A percentile compares a stretch with the other conserved stretches of the same genome.
phyloP scores from a whole-genome alignment of 1,140 invertebrate species.

The Drosophila funebris region DNA sequence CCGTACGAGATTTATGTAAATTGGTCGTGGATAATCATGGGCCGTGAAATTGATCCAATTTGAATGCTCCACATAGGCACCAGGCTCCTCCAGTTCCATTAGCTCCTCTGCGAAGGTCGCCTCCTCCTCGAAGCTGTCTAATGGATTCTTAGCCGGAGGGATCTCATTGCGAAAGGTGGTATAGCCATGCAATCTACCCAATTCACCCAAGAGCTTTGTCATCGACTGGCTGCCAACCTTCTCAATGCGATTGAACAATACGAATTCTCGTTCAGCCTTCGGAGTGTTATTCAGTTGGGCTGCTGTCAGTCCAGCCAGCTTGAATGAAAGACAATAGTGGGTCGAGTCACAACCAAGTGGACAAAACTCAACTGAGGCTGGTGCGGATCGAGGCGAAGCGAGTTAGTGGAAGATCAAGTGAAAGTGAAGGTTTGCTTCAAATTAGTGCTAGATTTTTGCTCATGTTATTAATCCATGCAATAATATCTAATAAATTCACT shows the following conservation, averaged over 20 bases:
- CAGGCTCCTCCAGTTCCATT: slow-evolving; percentile 62
- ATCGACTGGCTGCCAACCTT: slow-evolving; percentile 95
- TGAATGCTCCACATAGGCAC: slow-evolving; percentile 67
- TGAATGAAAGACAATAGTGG: slow-evolving; percentile 34
- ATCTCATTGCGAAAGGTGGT: slow-evolving; percentile 45
- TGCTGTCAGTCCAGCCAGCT: slow-evolving; percentile 61
- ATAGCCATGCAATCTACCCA: slow-evolving; percentile 85
- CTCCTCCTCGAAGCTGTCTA: slow-evolving; percentile 86
- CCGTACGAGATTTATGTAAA: slow-evolving; percentile 94
- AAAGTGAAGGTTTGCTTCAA: background rate
- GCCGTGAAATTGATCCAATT: slow-evolving; percentile 86
- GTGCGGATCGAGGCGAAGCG: background rate
- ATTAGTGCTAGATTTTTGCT: too few species aligned
- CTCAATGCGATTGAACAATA: slow-evolving; percentile 94
- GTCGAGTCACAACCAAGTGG: background rate
- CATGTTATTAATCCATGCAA: too few species aligned
- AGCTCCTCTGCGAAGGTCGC: slow-evolving; percentile 84
- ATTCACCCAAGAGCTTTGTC: slow-evolving; percentile 87
- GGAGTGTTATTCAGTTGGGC: slow-evolving; percentile 90
- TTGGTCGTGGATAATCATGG: slow-evolving; percentile 90
- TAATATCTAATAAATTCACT: too few species aligned
- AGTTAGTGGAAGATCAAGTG: background rate
- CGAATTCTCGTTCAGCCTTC: slow-evolving; percentile 86
- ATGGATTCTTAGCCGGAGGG: background rate
- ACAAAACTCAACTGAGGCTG: background rate